Base-by-base conservation (phyloP, 2,113 vertebrate genomes). In the Lota lota region DNA sequence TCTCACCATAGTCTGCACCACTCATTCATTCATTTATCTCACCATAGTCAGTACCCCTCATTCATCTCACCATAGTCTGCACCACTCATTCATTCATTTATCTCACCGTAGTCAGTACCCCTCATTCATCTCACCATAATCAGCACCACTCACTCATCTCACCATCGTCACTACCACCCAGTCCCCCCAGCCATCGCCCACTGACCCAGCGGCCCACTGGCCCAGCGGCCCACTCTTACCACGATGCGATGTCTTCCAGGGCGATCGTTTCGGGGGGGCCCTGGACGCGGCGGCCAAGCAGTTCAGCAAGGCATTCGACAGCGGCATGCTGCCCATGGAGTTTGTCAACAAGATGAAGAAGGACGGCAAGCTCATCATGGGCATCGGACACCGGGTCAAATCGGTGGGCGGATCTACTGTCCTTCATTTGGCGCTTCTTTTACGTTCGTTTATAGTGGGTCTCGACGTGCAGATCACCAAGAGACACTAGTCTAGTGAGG, bases 341-440 rank as follows among this genome's bases (percentile, higher is more conserved):
- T 99, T 99, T 78, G 97, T 99, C 82, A 99, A 99, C 85, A 99
- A 99, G 87, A 99, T 99, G 97, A 99, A 99, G 88, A 99, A 98
- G 64, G 97, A 99, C 67, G 97, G 97, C n/a, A 96, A 93, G 64
- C 92, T 99, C 53, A 99, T 99, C 75, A 99, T 99, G 97, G 97
- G 97, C 69, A 99, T 99, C 0, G 97, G 97, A 10, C 97, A 99
- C 89, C 22, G 97, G 63, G 96, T 99, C 60, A 99, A 99, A 87
- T 99, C 97, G 0, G 97, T 98, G 85, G 89, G 93, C 69, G 28
- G 11, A 33, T 4, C 28, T 3, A 28, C 28, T 28, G 28, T 4
- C 28, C 4, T 33, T 33, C 28, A 33, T 33, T 33, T 33, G 28
- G 40, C 40, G 7, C 40, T 47, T 1, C 5, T 62, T 2, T 54